Evolutionary conservation across 2,888 invertebrate genomes (phyloP).

Genomic region (Ptilodon capucinus): DNA sequence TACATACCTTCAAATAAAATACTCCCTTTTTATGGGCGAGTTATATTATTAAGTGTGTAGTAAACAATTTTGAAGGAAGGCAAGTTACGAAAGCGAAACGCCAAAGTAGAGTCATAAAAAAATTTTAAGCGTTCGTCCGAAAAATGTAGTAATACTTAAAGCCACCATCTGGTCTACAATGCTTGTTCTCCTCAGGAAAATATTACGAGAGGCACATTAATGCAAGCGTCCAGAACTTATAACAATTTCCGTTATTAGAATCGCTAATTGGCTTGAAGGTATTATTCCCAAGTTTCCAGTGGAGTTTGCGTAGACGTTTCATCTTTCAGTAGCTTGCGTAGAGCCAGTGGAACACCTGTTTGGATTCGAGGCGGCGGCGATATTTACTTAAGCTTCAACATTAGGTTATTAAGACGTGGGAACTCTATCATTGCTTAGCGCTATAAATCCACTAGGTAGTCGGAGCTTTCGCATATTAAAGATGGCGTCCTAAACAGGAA

Average conservation of each 20-base stretch:
- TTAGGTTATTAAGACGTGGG: slow-evolving; percentile 13
- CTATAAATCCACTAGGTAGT: slow-evolving; percentile 8
- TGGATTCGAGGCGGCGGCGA: slow-evolving; percentile 26
- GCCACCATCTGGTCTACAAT: slow-evolving; percentile 4
- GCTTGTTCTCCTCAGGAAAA: slow-evolving; percentile 7
- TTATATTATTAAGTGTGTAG: not conserved
- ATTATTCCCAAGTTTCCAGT: slow-evolving; percentile 40
- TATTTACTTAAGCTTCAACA: slow-evolving; percentile 37
- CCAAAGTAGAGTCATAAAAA: not conserved
- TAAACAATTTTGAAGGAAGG: not conserved
- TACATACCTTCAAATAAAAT: no score
- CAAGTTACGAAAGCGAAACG: not conserved
- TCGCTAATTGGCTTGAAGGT: slow-evolving; percentile 41
- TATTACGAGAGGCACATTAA: slow-evolving; percentile 15
- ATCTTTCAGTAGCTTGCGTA: slow-evolving; percentile 22
- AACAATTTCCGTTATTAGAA: slow-evolving; percentile 32
- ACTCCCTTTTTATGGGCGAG: no score
- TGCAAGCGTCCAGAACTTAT: slow-evolving; percentile 22
- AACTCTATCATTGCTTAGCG: slow-evolving; percentile 3
- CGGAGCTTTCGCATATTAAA: slow-evolving; percentile 20
- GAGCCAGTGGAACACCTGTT: slow-evolving; percentile 41
- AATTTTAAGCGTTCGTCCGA: not conserved
- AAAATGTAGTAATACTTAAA: slow-evolving; percentile 10
- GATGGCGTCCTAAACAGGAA: slow-evolving; percentile 3
- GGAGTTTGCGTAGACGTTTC: slow-evolving; percentile 34